These are phyloP conservation scores for Oryctes rhinoceros DNA, from an alignment of 1,140 invertebrate genomes.

Conservation along the genomic window DNA sequence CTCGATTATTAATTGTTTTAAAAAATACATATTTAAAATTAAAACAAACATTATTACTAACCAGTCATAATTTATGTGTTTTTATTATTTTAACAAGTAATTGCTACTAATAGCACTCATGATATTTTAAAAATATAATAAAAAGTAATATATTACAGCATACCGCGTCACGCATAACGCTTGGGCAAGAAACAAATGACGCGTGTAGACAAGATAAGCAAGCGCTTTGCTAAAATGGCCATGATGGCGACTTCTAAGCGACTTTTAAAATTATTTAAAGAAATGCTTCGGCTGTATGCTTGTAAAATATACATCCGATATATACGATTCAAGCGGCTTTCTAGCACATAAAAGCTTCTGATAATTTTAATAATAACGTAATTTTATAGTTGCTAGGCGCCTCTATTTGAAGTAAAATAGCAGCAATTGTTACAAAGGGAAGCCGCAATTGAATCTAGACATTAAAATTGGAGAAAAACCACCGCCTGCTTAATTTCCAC, in stretches of 20 bases:
- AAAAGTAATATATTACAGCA: too few species aligned
- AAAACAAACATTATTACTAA: not conserved
- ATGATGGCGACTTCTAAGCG: not conserved
- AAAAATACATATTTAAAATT: not conserved
- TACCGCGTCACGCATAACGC: too few species aligned
- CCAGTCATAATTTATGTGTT: not conserved
- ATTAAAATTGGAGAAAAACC: constrained; percentile 12
- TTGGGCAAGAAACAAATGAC: too few species aligned
- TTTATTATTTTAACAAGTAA: not conserved
- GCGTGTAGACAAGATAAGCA: not conserved
- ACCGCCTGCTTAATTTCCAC: not conserved
- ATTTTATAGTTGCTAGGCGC: too few species aligned
- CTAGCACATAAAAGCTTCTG: too few species aligned
- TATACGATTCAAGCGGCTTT: too few species aligned
- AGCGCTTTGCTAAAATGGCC: not conserved
- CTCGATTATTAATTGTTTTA: constrained; percentile 12
- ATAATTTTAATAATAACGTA: too few species aligned
- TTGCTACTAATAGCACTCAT: not conserved
- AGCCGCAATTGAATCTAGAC: not conserved
- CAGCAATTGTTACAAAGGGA: not conserved
- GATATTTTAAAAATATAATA: not conserved
- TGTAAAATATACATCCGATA: too few species aligned
- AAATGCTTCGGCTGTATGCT: too few species aligned
- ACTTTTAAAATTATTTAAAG: not conserved
- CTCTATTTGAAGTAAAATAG: too few species aligned